Conservation (phyloP, 2,888 invertebrate species). For the Platycheirus rosarum region DNA sequence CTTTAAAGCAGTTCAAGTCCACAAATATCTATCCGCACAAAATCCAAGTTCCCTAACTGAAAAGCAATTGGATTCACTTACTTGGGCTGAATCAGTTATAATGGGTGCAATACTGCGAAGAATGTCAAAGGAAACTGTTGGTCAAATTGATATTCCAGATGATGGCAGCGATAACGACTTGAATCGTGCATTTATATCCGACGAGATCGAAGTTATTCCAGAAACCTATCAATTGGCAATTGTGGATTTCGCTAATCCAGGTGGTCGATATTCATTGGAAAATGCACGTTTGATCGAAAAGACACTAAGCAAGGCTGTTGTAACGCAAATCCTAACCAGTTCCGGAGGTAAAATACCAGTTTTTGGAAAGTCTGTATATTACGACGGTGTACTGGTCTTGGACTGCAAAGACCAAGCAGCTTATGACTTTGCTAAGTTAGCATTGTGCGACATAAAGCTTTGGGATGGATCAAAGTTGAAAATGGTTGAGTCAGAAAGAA, state of each 20-base stretch:
- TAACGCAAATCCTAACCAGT: conserved; percentile 4
- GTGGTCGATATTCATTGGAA: conserved; percentile 33
- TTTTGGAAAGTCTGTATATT: conserved; percentile 31
- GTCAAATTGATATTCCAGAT: not conserved
- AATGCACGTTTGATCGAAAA: conserved; percentile 28
- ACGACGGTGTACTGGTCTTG: conserved; percentile 44
- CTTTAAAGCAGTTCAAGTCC: not conserved
- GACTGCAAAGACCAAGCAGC: conserved; percentile 47
- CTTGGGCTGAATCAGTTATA: conserved; percentile 45
- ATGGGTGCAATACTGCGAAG: not conserved
- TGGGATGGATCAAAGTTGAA: conserved; percentile 32
- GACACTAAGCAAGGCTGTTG: conserved; percentile 26
- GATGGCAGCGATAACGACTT: not conserved
- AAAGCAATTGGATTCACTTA: conserved; percentile 27
- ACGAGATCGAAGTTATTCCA: not conserved
- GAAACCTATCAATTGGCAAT: conserved; percentile 29
- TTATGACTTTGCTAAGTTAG: conserved; percentile 25
- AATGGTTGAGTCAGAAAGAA: not conserved
- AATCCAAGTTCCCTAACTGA: conserved; percentile 28
- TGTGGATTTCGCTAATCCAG: conserved; percentile 22
- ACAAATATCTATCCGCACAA: not conserved
- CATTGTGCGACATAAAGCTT: conserved; percentile 12
- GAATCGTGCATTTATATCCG: conserved; percentile 5
- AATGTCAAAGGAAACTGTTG: not conserved
- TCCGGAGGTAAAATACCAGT: not conserved